Conservation (phyloP, 2,797 vertebrate genomes). For the Myotis vivesi region DNA sequence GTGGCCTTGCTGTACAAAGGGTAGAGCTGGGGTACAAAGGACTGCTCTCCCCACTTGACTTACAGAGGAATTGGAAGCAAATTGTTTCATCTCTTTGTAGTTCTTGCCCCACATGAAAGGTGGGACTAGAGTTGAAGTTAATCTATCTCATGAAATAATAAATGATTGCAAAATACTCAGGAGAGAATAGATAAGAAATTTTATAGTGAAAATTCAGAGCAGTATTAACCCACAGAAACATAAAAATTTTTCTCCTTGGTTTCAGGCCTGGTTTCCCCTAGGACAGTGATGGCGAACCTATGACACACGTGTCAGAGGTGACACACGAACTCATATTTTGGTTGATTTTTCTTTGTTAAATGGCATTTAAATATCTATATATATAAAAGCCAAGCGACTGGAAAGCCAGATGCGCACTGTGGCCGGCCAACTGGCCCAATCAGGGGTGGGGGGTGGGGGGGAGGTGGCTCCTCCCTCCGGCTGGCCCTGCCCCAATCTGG, state of each 20-base stretch:
- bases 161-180: constrained; percentile 49
- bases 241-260: constrained; percentile 6
- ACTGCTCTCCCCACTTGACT: not conserved
- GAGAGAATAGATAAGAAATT: constrained; percentile 27
- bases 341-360: too few species aligned
- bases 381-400: too few species aligned
- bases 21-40: not conserved
- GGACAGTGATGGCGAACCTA: too few species aligned
- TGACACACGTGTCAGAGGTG: too few species aligned
- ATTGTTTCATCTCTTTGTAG: constrained; percentile 20
- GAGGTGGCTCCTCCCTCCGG: too few species aligned
- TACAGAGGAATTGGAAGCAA: not conserved
- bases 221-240: not conserved
- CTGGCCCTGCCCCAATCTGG: too few species aligned
- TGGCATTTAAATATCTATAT: too few species aligned
- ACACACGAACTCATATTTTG: too few species aligned
- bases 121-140: constrained; percentile 13
- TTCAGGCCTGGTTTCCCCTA: constrained; percentile 22
- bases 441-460: too few species aligned
- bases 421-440: too few species aligned
- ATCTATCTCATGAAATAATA: not conserved
- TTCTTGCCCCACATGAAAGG: constrained; percentile 27
- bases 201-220: constrained; percentile 18
- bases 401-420: too few species aligned
- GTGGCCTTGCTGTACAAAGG: not conserved